phyloP scores from a whole-genome alignment of 2,888 invertebrate genomes.

The Lamproptera curius region DNA sequence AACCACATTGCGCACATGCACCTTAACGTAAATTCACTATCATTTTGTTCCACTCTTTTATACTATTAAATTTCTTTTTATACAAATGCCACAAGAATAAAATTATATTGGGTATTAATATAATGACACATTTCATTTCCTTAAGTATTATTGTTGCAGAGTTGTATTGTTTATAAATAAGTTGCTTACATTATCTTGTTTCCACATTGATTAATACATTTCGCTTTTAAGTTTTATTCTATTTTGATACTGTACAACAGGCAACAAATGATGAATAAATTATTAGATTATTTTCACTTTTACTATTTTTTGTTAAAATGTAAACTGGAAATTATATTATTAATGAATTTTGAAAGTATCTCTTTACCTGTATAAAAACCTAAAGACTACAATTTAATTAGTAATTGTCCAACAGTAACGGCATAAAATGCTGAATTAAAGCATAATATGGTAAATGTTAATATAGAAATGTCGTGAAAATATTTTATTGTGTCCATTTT shows the following conservation, averaged over 20 bases:
- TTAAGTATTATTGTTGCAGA: conserved; percentile 22
- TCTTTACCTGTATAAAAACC: conserved; percentile 8
- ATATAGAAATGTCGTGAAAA: conserved; percentile 16
- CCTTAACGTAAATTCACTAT: too few relatives aligned
- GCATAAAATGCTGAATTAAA: conserved; percentile 16
- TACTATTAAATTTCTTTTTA: too few relatives aligned
- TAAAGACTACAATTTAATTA: background rate
- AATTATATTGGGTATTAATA: background rate
- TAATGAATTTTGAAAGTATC: conserved; percentile 1
- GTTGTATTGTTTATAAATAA: conserved; percentile 24
- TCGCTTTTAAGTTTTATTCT: conserved; percentile 19
- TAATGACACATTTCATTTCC: conserved; percentile 25
- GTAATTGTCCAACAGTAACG: conserved; percentile 2
- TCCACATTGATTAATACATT: conserved; percentile 23
- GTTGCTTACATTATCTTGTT: conserved; percentile 24
- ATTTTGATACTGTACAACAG: conserved; percentile 19
- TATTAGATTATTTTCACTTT: conserved; percentile 13
- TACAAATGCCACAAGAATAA: background rate
- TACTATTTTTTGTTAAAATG: conserved; percentile 17
- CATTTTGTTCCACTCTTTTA: too few relatives aligned
- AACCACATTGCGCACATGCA: conserved; percentile 17
- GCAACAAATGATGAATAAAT: conserved; percentile 2
- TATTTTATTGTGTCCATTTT: conserved; percentile 21
- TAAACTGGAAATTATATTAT: conserved; percentile 5
- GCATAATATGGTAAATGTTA: conserved; percentile 19